A percentile compares a stretch with the other conserved stretches of the same genome.
These are phyloP conservation scores for Trichopria drosophilae DNA, from an alignment of 2,888 invertebrate species.

Conservation along the genomic window DNA sequence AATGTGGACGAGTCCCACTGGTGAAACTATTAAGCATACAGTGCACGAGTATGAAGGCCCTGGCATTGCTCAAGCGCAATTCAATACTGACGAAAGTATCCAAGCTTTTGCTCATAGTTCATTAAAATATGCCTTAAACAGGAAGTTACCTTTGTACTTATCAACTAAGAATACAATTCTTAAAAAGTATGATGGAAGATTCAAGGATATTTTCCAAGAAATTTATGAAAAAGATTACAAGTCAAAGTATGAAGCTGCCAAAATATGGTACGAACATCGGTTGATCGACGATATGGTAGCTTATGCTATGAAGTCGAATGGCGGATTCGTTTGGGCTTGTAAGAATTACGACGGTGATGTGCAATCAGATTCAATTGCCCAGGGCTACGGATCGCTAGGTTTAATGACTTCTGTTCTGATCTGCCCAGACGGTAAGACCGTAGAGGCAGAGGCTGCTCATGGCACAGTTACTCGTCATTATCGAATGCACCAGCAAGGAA, in stretches of 20 bases:
- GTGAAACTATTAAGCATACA: conserved; percentile 69
- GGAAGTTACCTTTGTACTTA: conserved; percentile 86
- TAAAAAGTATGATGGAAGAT: conserved; percentile 93
- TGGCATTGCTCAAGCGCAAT: conserved; percentile 94
- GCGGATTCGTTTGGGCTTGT: conserved; percentile 99
- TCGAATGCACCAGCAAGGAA: conserved; percentile 86
- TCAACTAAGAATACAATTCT: conserved; percentile 97
- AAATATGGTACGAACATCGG: conserved; percentile 97
- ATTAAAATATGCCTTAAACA: conserved; percentile 83
- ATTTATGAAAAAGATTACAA: conserved; percentile 91
- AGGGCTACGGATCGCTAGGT: conserved; percentile 94
- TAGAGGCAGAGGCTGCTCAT: conserved; percentile 98
- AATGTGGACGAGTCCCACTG: conserved; percentile 72
- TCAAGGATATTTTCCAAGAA: conserved; percentile 96
- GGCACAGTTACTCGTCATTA: conserved; percentile 95
- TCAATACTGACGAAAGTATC: conserved; percentile 94
- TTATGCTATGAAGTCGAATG: conserved; percentile 95
- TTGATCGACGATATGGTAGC: conserved; percentile 99
- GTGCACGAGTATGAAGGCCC: conserved; percentile 85
- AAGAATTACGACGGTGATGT: conserved; percentile 99
- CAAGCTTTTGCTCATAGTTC: conserved; percentile 93
- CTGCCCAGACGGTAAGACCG: conserved; percentile 97
- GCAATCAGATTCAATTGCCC: conserved; percentile 97
- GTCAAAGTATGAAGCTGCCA: conserved; percentile 76
- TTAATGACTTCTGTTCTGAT: conserved; percentile 97